Base-by-base conservation (phyloP, 1,140 invertebrate species). In the Drosophila azteca region DNA sequence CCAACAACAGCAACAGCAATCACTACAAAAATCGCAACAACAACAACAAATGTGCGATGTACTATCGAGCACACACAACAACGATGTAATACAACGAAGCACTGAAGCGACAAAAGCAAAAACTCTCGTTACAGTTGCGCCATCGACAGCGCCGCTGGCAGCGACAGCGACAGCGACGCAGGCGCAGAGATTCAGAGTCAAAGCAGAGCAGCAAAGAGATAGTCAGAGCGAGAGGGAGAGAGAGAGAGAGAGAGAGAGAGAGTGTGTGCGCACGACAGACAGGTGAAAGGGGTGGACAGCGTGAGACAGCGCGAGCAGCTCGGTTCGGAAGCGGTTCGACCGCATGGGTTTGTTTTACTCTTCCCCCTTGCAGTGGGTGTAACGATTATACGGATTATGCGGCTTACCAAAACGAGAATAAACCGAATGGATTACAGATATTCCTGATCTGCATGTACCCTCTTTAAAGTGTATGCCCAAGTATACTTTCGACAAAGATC, bases 261-360 rank as follows among this genome's bases (percentile, higher is more conserved):
- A 52, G 54, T 50, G 44, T 57, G 73, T 49, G 73, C 39, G 67
- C 54, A 45, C 68, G 57, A 60, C 51, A 62, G 45, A 77, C 74
- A 83, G 79, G 79, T 83, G 79, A 83, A 83, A 82, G 79, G 79
- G 79, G 79, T 74, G 79, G 65, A 70, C 59, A 70, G 50, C 49
- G 43, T 26, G 24, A 53, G 57, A 62, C 55, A 31, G 53, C 17
- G 17, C 17, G 17, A 20, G 17, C 41, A 57, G 51, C 6, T 3
- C 11, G 35, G 35, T 11, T 39, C 35, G 35, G 35, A 39, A 39
- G 35, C 35, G 11, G 11, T 13, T 11, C 35, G 35, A 39, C 35
- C 35, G 11, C 35, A 39, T 39, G 35, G 11, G 35, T 13, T 39
- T 13, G 4, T 4, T 39, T 13, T 39, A 39, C 35, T 39, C 11